Conservation (phyloP, 2,888 invertebrate genomes). For the Hedychridium roseum region DNA sequence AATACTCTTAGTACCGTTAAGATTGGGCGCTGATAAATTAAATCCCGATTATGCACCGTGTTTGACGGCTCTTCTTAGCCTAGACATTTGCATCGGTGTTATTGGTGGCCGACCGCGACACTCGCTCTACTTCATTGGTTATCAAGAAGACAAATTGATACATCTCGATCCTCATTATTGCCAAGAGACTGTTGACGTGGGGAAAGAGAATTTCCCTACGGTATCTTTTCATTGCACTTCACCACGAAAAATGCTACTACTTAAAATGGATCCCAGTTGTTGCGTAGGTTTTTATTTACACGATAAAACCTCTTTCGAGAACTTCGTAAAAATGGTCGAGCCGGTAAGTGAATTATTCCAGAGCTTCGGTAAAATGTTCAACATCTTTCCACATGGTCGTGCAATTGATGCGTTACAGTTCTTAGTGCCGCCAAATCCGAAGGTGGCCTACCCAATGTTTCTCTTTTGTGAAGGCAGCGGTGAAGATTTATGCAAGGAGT, state of each 20-base stretch:
- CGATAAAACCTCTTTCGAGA: constrained; percentile 78
- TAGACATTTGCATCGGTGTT: constrained; percentile 87
- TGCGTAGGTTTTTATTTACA: constrained; percentile 89
- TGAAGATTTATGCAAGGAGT: constrained; percentile 62
- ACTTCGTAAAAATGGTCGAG: constrained; percentile 75
- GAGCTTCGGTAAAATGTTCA: too few relatives aligned
- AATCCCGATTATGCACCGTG: constrained; percentile 87
- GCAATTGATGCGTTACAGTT: constrained; percentile 58
- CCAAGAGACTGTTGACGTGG: constrained; percentile 89
- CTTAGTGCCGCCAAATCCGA: constrained; percentile 65
- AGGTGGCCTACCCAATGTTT: constrained; percentile 84
- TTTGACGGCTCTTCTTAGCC: constrained; percentile 79
- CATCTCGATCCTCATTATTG: constrained; percentile 95
- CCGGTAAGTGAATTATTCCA: constrained; percentile 69
- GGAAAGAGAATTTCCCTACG: constrained; percentile 79
- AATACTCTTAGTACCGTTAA: constrained; percentile 83
- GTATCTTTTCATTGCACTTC: constrained; percentile 86
- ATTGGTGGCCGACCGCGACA: constrained; percentile 94
- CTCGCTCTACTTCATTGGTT: constrained; percentile 92
- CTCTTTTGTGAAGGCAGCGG: constrained; percentile 79
- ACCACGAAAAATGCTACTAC: constrained; percentile 83
- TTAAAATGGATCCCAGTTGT: constrained; percentile 92
- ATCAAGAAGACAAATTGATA: constrained; percentile 90
- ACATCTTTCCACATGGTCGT: neutral
- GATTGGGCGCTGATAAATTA: constrained; percentile 86